Base-by-base conservation (phyloP, 2,113 vertebrate genomes). In the Eonycteris spelaea region DNA sequence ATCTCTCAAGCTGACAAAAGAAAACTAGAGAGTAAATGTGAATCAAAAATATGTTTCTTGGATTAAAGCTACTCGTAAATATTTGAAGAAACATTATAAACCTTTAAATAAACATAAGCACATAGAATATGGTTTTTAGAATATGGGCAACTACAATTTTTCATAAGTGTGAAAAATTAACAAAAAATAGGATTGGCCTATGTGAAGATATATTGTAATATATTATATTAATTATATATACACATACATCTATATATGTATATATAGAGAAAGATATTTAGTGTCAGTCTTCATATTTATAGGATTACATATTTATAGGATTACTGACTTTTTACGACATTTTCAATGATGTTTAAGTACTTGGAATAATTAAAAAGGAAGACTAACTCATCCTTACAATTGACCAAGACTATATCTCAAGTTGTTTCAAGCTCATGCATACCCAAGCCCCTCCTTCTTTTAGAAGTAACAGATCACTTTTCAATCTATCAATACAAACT, bases 61-160 rank as follows among this genome's bases (percentile, higher is more conserved):
- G 18, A 71, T 84, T 90, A 80, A 94, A 35, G 18, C 7, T 86
- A 59, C 15, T 83, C 45, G 83, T 57, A 74, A 90, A 74, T 30
- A 87, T 63, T 63, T 89, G n/a, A 86, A 86, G n/a, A 94, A 92
- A 51, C 7, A 86, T 75, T 88, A 61, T 74, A 91, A 85, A 71
- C 6, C 0, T 92, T 59, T 83, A 35, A 93, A 83, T 67, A 67
- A 90, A 92, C 22, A 87, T n/a, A 92, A 94, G 13, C 43, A 75
- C 30, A 59, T 59, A 40, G 9, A 53, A 10, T 24, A 84, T 79
- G 3, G 7, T 35, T 93, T 90, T 48, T 1, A 59, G 94, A 91
- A 65, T 78, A 35, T n/a, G 6, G 12, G 22, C n/a, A 67, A 77
- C 38, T 83, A 84, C 48, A 4, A 89, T 68, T 94, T 89, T 91